Evolutionary conservation across 1,140 invertebrate genomes (phyloP), one percentile per base, ranked within the genome.

Genomic region (Berghia stephanieae): DNA sequence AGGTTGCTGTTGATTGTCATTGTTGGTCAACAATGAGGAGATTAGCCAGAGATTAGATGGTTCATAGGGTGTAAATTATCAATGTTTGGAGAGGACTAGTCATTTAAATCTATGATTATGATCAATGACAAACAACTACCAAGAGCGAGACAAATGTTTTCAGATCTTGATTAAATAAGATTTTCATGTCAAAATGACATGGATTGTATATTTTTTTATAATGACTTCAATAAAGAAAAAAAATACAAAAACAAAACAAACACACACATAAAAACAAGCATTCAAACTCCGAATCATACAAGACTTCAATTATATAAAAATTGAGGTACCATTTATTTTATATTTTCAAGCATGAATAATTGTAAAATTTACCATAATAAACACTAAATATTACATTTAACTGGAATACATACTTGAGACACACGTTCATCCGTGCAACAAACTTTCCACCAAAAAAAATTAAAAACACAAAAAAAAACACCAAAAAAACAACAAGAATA

Each of bases 1-100:
- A 78, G 73, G n/a, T 27, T 74, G n/a, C 13, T 27, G 27, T 36
- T 34, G 24, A 38, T 49, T 68, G 38, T 63, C 21, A 68, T 77
- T 42, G 57, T 57, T 49, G 27, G n/a, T 69, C 2, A 31, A 77
- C n/a, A 40, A 21, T 10, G 4, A 46, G 43, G 34, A 36, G 16
- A 21, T 40, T 18, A 36, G 24, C 6, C 2, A 66, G 31, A 63
- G 24, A 36, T 36, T 27, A 73, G 16, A 31, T 16, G 8, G 0
- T 68, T 6, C 10, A 31, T 10, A 34, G 2, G 5, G 38, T 21
- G n/a, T n/a, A n/a, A n/a, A n/a, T 1, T 0, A 27, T 24, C 66
- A 21, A 6, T 68, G 3, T 31, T 21, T 8, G 10, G 8, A 31
- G 5, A 31, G 3, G 8, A 4, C 3, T 13, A 68, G 1, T 36